A percentile compares a stretch with the other conserved stretches of the same genome.
These are phyloP conservation scores for Acleris sparsana DNA, from an alignment of 2,888 invertebrate genomes.

Conservation along the genomic window DNA sequence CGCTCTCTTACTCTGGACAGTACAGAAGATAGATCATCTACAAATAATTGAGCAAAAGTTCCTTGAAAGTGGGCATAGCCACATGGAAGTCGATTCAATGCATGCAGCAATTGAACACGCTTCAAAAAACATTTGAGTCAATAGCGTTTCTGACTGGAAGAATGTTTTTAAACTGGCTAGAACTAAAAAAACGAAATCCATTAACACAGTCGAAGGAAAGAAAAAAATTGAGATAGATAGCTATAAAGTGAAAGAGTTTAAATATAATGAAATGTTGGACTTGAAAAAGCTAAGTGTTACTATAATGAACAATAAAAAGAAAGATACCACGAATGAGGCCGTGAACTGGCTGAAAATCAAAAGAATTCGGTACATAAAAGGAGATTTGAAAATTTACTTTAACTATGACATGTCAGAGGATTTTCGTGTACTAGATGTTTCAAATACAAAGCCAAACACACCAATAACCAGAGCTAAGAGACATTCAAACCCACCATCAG, in stretches of 20 bases:
- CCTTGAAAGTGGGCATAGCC: slow-evolving; percentile 34
- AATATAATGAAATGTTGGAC: slow-evolving; percentile 26
- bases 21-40: slow-evolving; percentile 7
- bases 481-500: slow-evolving; percentile 19
- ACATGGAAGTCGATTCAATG: slow-evolving; percentile 38
- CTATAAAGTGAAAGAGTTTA: slow-evolving; percentile 32
- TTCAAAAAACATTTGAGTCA: slow-evolving; percentile 27
- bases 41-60: slow-evolving; percentile 38
- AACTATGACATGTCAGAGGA: slow-evolving; percentile 30
- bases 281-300: slow-evolving; percentile 20
- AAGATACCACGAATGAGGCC: slow-evolving; percentile 7
- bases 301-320: slow-evolving; percentile 12
- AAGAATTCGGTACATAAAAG: slow-evolving; percentile 35
- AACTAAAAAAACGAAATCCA: slow-evolving; percentile 12
- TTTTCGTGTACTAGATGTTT: slow-evolving; percentile 16
- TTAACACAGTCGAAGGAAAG: slow-evolving; percentile 14
- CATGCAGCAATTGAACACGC: slow-evolving; percentile 34
- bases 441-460: slow-evolving; percentile 7
- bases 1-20: slow-evolving; percentile 31
- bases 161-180: slow-evolving; percentile 10
- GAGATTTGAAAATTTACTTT: slow-evolving; percentile 35
- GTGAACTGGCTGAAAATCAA: slow-evolving; percentile 41
- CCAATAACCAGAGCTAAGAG: slow-evolving; percentile 11
- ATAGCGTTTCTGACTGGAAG: slow-evolving; percentile 31
- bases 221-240: slow-evolving; percentile 14